Evolutionary conservation across 2,888 invertebrate species (phyloP).

Genomic region (Cephalotes varians): DNA sequence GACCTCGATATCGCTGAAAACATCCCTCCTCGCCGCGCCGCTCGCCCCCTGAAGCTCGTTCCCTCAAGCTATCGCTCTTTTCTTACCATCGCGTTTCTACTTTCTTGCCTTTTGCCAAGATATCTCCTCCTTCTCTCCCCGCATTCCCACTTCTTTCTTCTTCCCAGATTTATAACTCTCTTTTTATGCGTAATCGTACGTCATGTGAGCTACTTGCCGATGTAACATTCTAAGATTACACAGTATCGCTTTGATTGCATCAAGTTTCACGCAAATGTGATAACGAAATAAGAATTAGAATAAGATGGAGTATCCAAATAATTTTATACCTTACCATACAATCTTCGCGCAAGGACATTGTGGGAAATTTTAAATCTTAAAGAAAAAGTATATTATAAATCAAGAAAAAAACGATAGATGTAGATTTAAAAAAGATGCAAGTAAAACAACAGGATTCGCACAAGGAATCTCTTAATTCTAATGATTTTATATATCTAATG

Average conservation of each 20-base stretch:
- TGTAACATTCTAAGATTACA: constrained; percentile 12
- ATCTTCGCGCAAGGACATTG: neutral
- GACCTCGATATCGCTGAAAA: constrained; percentile 72
- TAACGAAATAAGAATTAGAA: constrained; percentile 14
- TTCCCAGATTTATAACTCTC: constrained; percentile 19
- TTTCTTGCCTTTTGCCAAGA: constrained; percentile 39
- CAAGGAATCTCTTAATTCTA: neutral
- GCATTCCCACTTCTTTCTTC: neutral
- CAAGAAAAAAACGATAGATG: neutral
- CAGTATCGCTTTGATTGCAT: neutral
- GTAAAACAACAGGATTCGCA: neutral
- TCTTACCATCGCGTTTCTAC: constrained; percentile 46
- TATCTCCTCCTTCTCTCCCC: neutral
- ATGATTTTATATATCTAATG: neutral
- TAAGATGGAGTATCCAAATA: neutral
- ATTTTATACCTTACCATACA: neutral
- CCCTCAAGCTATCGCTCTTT: constrained; percentile 39
- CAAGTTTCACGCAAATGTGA: constrained; percentile 12
- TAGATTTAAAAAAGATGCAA: neutral
- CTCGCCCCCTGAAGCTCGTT: constrained; percentile 44
- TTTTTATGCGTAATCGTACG: neutral
- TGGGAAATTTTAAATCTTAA: neutral
- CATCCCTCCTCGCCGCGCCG: constrained; percentile 27
- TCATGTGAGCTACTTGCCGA: constrained; percentile 27
- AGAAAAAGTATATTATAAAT: neutral